Conservation (phyloP, 1,140 invertebrate species). For the Aphidius gifuensis region DNA sequence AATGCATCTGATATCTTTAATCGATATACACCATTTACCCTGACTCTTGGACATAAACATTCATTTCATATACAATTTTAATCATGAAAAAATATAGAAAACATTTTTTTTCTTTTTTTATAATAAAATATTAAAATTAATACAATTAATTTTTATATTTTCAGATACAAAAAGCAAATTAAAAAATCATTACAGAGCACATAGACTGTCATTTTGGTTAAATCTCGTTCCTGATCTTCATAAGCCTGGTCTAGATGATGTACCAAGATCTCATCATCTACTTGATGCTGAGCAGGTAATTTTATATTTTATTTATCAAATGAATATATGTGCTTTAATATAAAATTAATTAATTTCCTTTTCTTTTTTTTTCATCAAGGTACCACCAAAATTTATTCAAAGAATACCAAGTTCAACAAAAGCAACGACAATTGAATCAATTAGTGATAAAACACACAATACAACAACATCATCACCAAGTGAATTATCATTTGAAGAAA, state of each 20-base stretch:
- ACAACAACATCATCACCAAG: conserved; percentile 41
- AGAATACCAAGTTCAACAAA: conserved; percentile 46
- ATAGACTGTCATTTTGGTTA: conserved; percentile 92
- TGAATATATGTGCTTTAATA: conserved; percentile 19
- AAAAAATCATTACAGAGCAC: conserved; percentile 92
- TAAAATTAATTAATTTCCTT: neutral
- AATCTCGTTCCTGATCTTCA: conserved; percentile 95
- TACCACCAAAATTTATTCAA: conserved; percentile 50
- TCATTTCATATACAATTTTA: conserved; percentile 6
- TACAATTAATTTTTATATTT: conserved; percentile 25
- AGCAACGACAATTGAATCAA: conserved; percentile 37
- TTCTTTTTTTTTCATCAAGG: conserved; percentile 30
- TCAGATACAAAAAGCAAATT: conserved; percentile 82
- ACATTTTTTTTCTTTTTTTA: neutral
- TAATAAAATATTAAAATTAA: neutral
- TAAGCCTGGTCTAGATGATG: conserved; percentile 79
- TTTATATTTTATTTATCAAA: conserved; percentile 42
- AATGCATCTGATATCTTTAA: neutral
- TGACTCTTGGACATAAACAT: neutral
- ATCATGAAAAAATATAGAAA: neutral
- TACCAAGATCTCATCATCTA: conserved; percentile 81
- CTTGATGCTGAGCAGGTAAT: conserved; percentile 69
- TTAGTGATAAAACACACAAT: conserved; percentile 38
- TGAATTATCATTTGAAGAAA: conserved; percentile 45
- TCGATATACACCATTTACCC: neutral